phyloP scores from a whole-genome alignment of 2,888 invertebrate genomes.

The Apodemia hepburni region DNA sequence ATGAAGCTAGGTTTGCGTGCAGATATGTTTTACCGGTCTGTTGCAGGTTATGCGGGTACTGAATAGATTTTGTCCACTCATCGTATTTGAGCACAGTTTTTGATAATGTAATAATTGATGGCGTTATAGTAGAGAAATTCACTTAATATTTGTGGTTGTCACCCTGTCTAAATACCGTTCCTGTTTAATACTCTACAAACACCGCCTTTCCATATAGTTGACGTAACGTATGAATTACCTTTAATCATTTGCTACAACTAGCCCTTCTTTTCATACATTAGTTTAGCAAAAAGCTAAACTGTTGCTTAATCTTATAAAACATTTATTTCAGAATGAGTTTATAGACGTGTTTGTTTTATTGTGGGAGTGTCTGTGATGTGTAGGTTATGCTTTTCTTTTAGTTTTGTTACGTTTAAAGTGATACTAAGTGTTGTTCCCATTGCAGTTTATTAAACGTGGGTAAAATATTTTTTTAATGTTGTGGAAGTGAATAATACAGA shows the following conservation, averaged over 20 bases:
- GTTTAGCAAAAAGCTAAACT: slow-evolving; percentile 9
- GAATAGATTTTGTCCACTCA: slow-evolving; percentile 9
- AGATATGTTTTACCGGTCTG: slow-evolving; percentile 20
- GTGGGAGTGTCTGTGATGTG: slow-evolving; percentile 15
- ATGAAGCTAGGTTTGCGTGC: slow-evolving; percentile 21
- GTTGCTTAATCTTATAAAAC: slow-evolving; percentile 1
- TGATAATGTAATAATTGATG: slow-evolving; percentile 12
- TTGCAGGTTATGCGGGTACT: slow-evolving; percentile 22
- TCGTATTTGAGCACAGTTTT: slow-evolving; percentile 13
- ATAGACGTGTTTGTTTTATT: slow-evolving; percentile 3
- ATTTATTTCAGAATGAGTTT: slow-evolving; percentile 15
- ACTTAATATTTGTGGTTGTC: slow-evolving; percentile 9
- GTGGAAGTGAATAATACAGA: slow-evolving; percentile 7
- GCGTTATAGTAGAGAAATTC: slow-evolving; percentile 8
- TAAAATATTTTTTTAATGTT: background rate
- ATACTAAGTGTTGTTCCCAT: slow-evolving; percentile 11
- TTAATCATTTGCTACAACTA: background rate
- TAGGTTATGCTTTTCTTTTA: slow-evolving; percentile 10
- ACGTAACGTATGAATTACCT: slow-evolving; percentile 8
- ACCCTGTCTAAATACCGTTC: slow-evolving; percentile 1
- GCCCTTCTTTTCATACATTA: background rate
- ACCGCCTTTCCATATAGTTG: background rate
- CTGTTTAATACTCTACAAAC: slow-evolving; percentile 7
- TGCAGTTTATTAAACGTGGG: slow-evolving; percentile 12
- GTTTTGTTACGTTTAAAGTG: background rate